Evolutionary conservation across 2,113 vertebrate species (phyloP).

Genomic region (Oreocharis arfaki): DNA sequence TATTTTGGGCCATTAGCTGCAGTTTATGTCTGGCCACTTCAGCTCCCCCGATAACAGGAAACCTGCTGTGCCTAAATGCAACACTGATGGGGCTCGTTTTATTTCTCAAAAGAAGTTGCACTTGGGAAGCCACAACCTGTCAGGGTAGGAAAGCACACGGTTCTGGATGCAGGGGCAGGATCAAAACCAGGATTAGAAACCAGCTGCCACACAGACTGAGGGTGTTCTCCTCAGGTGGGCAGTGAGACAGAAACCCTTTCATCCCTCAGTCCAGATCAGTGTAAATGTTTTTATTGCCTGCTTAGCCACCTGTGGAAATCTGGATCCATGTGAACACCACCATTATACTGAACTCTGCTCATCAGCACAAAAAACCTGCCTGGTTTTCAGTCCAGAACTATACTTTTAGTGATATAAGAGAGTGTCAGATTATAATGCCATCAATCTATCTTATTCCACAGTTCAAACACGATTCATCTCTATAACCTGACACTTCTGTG

Average conservation of each 20-base stretch:
- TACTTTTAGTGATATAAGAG: background rate
- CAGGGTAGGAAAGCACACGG: background rate
- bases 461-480: background rate
- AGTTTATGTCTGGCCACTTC: background rate
- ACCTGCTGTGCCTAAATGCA: background rate
- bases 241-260: background rate
- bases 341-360: background rate
- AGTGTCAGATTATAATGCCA: background rate
- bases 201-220: background rate
- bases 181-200: background rate
- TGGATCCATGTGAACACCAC: background rate
- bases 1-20: slow-evolving; percentile 1
- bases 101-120: background rate
- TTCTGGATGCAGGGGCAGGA: background rate
- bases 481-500: background rate
- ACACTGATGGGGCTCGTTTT: background rate
- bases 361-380: background rate
- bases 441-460: background rate
- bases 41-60: background rate
- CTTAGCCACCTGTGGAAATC: background rate
- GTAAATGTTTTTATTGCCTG: background rate
- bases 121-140: background rate
- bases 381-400: background rate
- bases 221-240: background rate
- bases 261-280: background rate